Percentiles rank a stretch among this genome's conserved stretches.
These are phyloP conservation scores for Taurulus bubalis DNA, from an alignment of 2,113 vertebrate genomes.

Conservation along the genomic window DNA sequence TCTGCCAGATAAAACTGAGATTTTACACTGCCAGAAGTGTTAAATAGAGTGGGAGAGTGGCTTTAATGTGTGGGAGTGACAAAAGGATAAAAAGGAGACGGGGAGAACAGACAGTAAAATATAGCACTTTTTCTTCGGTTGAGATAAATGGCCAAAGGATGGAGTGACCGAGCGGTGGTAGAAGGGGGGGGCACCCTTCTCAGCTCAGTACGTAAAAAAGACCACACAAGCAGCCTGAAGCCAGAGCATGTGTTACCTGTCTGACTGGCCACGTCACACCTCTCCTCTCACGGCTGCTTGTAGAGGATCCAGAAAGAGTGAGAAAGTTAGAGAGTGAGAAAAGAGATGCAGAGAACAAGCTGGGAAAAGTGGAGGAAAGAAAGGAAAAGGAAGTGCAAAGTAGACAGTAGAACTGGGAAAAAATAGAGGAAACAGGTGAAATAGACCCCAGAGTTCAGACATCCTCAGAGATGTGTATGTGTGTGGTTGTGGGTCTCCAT, in stretches of 20 bases:
- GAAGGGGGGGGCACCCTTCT: background rate
- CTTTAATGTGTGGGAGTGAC: constrained; percentile 43
- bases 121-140: constrained; percentile 6
- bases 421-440: constrained; percentile 37
- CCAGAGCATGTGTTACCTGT: constrained; percentile 61
- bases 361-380: constrained; percentile 6
- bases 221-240: constrained; percentile 25
- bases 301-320: background rate
- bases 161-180: constrained; percentile 8
- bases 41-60: constrained; percentile 43
- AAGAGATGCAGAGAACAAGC: background rate
- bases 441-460: constrained; percentile 20
- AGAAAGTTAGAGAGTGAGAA: constrained; percentile 19
- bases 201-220: constrained; percentile 20
- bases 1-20: constrained; percentile 43
- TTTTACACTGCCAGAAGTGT: constrained; percentile 45
- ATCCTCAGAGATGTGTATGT: constrained; percentile 18
- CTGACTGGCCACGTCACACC: constrained; percentile 27
- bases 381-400: constrained; percentile 4
- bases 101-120: constrained; percentile 37
- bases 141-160: constrained; percentile 39
- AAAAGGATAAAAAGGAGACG: constrained; percentile 35
- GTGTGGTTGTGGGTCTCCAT: constrained; percentile 54
- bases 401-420: background rate
- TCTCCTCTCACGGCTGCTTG: constrained; percentile 22